Evolutionary conservation across 2,113 vertebrate species (phyloP).

Genomic region (Sitta europaea): DNA sequence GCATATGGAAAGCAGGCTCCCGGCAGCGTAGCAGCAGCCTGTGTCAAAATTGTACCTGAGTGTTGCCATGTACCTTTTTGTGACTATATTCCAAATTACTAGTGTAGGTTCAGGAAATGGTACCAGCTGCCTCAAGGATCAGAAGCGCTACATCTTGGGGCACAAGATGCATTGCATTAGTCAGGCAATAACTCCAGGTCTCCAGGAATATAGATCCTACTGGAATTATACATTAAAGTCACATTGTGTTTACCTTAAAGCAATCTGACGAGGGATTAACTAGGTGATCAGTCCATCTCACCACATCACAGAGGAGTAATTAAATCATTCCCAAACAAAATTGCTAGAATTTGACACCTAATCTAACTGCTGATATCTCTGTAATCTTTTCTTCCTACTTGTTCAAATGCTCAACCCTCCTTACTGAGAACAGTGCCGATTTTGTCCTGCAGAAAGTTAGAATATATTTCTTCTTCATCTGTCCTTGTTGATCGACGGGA

Average conservation of each 20-base stretch:
- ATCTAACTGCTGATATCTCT: background rate
- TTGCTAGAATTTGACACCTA: background rate
- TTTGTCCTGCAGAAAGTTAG: background rate
- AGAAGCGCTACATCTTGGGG: background rate
- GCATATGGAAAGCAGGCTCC: background rate
- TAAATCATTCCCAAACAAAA: conserved; percentile 2
- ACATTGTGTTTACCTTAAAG: background rate
- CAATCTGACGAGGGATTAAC: background rate
- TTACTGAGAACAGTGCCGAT: background rate
- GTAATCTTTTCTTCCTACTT: background rate
- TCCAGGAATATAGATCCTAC: background rate
- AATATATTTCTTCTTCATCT: background rate
- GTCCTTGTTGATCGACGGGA: background rate
- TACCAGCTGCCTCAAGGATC: background rate
- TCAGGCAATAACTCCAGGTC: background rate
- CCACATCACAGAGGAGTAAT: background rate
- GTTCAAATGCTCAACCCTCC: background rate
- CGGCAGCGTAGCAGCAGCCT: background rate
- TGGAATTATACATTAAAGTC: background rate
- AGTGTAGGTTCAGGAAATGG: background rate
- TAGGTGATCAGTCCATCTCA: background rate
- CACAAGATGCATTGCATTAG: background rate
- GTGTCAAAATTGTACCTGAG: background rate
- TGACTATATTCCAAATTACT: background rate
- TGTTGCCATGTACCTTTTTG: background rate